Conservation (phyloP, 2,888 invertebrate genomes). For the Cryptophagus acutangulus region DNA sequence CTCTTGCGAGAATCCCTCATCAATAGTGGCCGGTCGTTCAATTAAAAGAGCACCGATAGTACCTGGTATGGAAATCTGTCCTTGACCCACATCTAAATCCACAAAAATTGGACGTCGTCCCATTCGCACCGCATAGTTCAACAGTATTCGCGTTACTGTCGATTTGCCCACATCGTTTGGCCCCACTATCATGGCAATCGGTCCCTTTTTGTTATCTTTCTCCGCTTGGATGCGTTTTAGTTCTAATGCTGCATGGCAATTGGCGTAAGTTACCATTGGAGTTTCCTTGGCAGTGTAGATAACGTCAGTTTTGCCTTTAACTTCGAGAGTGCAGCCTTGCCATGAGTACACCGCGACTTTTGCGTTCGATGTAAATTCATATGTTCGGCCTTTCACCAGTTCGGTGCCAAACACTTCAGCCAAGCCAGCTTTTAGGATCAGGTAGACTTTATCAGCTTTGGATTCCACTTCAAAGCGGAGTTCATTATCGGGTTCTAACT, state of each 20-base stretch:
- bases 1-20: constrained; percentile 91
- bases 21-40: constrained; percentile 88
- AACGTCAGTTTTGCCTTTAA: constrained; percentile 86
- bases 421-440: constrained; percentile 81
- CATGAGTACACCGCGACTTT: constrained; percentile 96
- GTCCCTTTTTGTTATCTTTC: constrained; percentile 66
- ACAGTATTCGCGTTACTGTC: constrained; percentile 72
- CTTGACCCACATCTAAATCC: constrained; percentile 94
- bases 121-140: constrained; percentile 93
- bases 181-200: constrained; percentile 86
- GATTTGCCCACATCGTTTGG: constrained; percentile 97
- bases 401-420: constrained; percentile 98
- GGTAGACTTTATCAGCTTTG: constrained; percentile 74
- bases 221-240: constrained; percentile 81
- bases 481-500: constrained; percentile 81
- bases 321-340: constrained; percentile 85
- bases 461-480: constrained; percentile 92
- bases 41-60: constrained; percentile 86
- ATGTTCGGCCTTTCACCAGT: constrained; percentile 85
- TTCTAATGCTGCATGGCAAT: constrained; percentile 93
- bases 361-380: constrained; percentile 82
- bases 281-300: constrained; percentile 95
- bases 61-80: constrained; percentile 86
- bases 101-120: constrained; percentile 85
- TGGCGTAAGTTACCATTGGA: constrained; percentile 93